Percentiles rank a stretch among this genome's conserved stretches.
These are phyloP conservation scores for Bombus consobrinus DNA, from an alignment of 1,140 invertebrate genomes.

Conservation along the genomic window DNA sequence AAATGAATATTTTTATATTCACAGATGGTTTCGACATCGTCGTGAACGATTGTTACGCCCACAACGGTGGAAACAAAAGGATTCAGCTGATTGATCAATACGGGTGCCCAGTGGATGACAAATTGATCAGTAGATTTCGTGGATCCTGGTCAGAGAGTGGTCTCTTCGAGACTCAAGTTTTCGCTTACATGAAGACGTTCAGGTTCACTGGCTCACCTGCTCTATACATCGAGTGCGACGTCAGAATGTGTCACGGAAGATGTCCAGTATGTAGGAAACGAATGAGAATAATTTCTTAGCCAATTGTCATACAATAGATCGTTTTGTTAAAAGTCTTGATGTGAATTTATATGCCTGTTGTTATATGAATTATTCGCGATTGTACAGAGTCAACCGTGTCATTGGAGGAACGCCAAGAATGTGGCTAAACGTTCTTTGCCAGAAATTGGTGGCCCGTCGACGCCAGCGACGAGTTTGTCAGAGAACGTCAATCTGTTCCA, in stretches of 20 bases:
- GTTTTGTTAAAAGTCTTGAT: neutral
- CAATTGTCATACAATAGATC: neutral
- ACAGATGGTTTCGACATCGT: conserved; percentile 97
- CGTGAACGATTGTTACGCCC: conserved; percentile 97
- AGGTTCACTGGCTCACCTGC: conserved; percentile 96
- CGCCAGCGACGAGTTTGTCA: conserved; percentile 84
- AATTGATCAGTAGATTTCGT: conserved; percentile 94
- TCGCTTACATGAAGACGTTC: conserved; percentile 97
- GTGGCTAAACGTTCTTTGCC: conserved; percentile 86
- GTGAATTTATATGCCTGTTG: neutral
- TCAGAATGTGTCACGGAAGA: conserved; percentile 96
- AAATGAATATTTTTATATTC: conserved; percentile 59
- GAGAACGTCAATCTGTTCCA: conserved; percentile 96
- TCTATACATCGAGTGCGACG: conserved; percentile 96
- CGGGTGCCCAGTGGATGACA: conserved; percentile 97
- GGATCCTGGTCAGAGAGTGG: conserved; percentile 95
- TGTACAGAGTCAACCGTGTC: conserved; percentile 93
- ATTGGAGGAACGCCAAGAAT: conserved; percentile 94
- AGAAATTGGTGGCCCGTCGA: conserved; percentile 79
- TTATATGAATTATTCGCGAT: neutral
- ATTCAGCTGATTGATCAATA: conserved; percentile 96
- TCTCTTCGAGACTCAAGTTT: conserved; percentile 96
- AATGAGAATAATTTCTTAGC: neutral
- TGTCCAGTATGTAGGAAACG: conserved; percentile 89
- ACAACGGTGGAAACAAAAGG: conserved; percentile 95